Evolutionary conservation across 2,888 invertebrate genomes (phyloP), one percentile per base, ranked within the genome.

Genomic region (Ichneumoninae sp.): DNA sequence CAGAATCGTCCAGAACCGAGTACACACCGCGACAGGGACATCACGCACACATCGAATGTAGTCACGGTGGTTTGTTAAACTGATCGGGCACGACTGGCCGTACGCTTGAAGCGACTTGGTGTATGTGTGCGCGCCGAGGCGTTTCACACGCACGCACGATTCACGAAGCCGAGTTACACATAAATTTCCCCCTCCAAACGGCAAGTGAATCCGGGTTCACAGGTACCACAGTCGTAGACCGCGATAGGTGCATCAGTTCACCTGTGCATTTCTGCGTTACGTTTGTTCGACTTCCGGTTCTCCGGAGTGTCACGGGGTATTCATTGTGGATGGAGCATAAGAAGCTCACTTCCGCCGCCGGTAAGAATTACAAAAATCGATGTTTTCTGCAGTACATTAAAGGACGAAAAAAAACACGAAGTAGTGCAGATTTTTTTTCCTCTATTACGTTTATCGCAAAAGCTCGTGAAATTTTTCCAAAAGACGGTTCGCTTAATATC

Each of bases 21-120:
- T 50, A 62, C 65, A 74, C 69, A 81, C 77, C 84, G 69, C 80
- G 77, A 77, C 62, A 60, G 54, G 44, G 69, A 77, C 80, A 84
- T 84, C 80, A 47, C 77, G 77, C 44, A 62, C 60, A 62, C 62
- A 57, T 47, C 36, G 69, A 80, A 80, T 22, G 71, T 36, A 75
- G 44, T 83, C 79, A 83, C 79, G 83, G 80, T 60, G 71, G 62
- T 71, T 80, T 72, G 44, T 60, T 75, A 79, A 79, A 71, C 78
- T 60, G 76, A 68, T 78, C 71, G 71, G 62, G 70, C 69, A 66
- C 52, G 62, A 70, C 47, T 36, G 19, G 62, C 68, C 66, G 19
- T 69, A 52, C 47, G 50, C 77, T 77, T 10, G 47, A 8, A 30
- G 68, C 68, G 26, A 60, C 62, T 77, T 52, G 68, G 60, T 30